Base-by-base conservation (phyloP, 2,797 vertebrate species). In the Thaleichthys pacificus region DNA sequence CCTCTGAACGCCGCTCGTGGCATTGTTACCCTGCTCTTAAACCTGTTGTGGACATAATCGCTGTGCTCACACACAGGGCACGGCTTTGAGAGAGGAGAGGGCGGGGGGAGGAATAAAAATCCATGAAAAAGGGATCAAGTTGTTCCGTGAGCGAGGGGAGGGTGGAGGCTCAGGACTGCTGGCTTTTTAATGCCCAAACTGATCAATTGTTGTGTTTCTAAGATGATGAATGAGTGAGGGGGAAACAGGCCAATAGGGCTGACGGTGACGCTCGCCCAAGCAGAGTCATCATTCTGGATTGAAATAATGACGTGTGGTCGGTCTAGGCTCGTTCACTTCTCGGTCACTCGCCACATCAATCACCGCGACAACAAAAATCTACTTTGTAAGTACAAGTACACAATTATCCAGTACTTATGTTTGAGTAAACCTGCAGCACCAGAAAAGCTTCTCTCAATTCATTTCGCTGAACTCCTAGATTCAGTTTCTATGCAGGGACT, bases 41-140 rank as follows among this genome's bases (percentile, higher is more conserved):
- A 89, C 85, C 82, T 81, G 79, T n/a, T 86, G 80, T 76, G 78
- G 82, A 86, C 84, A 85, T 91, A 91, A 91, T 91, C 89, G 85
- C 84, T 86, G 67, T 30, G 66, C 81, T 87, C 74, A 57, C 80
- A 87, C 86, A 80, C 88, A 82, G 86, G 84, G 80, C 87, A 89
- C 81, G 80, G 82, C 87, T 84, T 82, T 77, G 61, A 77, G 61
- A 74, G 75, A 66, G 71, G 38, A 65, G 66, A 69, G 61, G 21
- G 22, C 56, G 54, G 66, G 32, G 38, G 11, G 19, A 19, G 2
- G 62, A 28, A 19, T 21, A 5, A 24, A 21, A 60, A 61, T 77
- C 71, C 30, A 61, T 51, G 68, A 49, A 51, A 54, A 71, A 54
- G 47, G 68, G 49, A 82, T 71, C 71, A 85, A 83, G 85, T 65